Evolutionary conservation across 1,140 invertebrate species (phyloP), one percentile per base, ranked within the genome.

Genomic region (Globodera ellingtonae): DNA sequence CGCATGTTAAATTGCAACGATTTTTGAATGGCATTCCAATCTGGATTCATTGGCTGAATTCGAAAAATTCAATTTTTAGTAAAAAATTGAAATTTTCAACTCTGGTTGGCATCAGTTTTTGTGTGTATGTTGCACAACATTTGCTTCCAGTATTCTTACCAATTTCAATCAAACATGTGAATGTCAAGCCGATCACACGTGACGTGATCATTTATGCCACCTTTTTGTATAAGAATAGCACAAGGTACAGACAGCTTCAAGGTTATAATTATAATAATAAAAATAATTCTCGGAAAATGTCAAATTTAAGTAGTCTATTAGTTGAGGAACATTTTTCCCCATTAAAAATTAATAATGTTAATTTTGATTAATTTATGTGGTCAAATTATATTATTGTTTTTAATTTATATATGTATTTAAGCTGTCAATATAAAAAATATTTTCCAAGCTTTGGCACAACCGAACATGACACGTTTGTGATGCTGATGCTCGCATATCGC

Each of bases 131-230:
- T 13, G 56, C 18, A 13, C 56, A 62, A 18, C 15, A 18, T 62
- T 62, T 62, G 56, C 56, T 62, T 10, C 56, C 13, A 13, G 4
- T 62, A 15, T 18, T 62, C 0, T 62, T 62, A 15, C 56, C 56
- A 62, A 62, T 62, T 15, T 35, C 35, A 13, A 18, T 13, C 56
- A 10, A 18, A 6, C 56, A 18, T 18, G 35, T 35, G 10, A 18
- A 18, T 18, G 56, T 62, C 5, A 62, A 62, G 56, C 56, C 56
- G 56, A 62, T 62, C 15, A 62, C 56, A 62, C 56, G 56, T 6
- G 56, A 62, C 5, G 56, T 62, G 56, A 62, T 62, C 56, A 62
- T 62, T 62, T 62, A 62, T 62, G 56, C 56, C 56, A 62, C 56
- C 10, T 62, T 62, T 62, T 13, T 15, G 18, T 62, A 62, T 18